These are phyloP conservation scores for Halocaridina rubra DNA, from an alignment of 2,888 invertebrate genomes.

Conservation along the genomic window DNA sequence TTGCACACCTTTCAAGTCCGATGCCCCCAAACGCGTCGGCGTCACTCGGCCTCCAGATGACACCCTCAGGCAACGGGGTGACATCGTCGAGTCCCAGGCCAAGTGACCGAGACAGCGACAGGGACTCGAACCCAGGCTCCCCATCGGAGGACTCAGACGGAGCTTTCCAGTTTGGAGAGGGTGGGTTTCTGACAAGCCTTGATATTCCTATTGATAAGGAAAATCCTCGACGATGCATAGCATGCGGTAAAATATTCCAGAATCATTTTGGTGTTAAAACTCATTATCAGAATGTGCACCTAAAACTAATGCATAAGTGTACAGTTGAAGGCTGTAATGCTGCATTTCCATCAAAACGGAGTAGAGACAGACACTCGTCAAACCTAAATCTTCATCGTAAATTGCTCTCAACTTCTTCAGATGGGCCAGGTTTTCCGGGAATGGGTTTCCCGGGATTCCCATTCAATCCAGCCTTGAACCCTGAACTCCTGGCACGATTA, in stretches of 20 bases:
- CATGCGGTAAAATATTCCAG: constrained; percentile 92
- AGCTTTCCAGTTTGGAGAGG: constrained; percentile 58
- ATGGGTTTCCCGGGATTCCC: constrained; percentile 52
- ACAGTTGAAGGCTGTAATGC: constrained; percentile 95
- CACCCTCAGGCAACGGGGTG: constrained; percentile 55
- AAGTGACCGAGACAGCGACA: constrained; percentile 54
- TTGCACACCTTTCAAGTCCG: constrained; percentile 71
- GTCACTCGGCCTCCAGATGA: constrained; percentile 62
- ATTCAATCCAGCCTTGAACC: constrained; percentile 76
- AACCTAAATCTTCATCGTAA: constrained; percentile 92
- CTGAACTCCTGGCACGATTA: constrained; percentile 81
- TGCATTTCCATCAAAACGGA: constrained; percentile 91
- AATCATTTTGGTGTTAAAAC: constrained; percentile 93
- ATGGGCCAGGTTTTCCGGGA: constrained; percentile 47
- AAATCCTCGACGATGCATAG: constrained; percentile 89
- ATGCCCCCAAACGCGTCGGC: constrained; percentile 63
- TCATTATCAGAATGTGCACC: constrained; percentile 94
- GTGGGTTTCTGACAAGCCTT: constrained; percentile 64
- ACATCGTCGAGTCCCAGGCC: constrained; percentile 62
- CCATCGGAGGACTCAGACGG: constrained; percentile 61
- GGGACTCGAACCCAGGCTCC: constrained; percentile 58
- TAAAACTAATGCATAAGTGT: constrained; percentile 95
- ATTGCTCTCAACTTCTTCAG: constrained; percentile 79
- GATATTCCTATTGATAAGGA: constrained; percentile 93
- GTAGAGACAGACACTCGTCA: constrained; percentile 91